These are phyloP conservation scores for Myotis daubentonii DNA, from an alignment of 2,797 vertebrate species.

Conservation along the genomic window DNA sequence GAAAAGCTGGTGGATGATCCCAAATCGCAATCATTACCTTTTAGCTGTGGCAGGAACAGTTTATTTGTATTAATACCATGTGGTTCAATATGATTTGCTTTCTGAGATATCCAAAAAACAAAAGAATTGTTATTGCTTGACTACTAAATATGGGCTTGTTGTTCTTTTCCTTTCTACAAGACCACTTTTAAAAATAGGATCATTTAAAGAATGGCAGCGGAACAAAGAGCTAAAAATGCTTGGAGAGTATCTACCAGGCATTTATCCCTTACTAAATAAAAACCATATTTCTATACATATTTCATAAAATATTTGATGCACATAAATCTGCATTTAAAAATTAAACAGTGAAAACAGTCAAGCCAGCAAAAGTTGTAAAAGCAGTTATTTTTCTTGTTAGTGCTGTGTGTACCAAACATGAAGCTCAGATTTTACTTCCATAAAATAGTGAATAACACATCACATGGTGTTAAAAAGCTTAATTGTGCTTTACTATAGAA, in stretches of 20 bases:
- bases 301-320: conserved; percentile 11
- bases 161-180: conserved; percentile 36
- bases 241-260: background rate
- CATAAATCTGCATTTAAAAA: conserved; percentile 11
- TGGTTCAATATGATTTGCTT: conserved; percentile 59
- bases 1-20: conserved; percentile 46
- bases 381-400: background rate
- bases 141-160: conserved; percentile 58
- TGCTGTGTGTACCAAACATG: background rate
- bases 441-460: background rate
- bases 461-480: background rate
- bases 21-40: conserved; percentile 21
- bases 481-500: background rate
- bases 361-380: background rate
- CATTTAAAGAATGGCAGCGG: conserved; percentile 30
- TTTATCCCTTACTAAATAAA: conserved; percentile 28
- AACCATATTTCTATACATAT: conserved; percentile 28
- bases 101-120: conserved; percentile 27
- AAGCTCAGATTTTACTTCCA: background rate
- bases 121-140: conserved; percentile 5
- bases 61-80: conserved; percentile 53
- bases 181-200: conserved; percentile 63
- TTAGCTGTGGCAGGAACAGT: background rate
- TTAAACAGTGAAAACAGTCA: background rate
- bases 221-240: conserved; percentile 42